Percentiles rank a stretch among this genome's conserved stretches.
phyloP scores from a whole-genome alignment of 2,797 vertebrate genomes.

The Cossypha caffra region DNA sequence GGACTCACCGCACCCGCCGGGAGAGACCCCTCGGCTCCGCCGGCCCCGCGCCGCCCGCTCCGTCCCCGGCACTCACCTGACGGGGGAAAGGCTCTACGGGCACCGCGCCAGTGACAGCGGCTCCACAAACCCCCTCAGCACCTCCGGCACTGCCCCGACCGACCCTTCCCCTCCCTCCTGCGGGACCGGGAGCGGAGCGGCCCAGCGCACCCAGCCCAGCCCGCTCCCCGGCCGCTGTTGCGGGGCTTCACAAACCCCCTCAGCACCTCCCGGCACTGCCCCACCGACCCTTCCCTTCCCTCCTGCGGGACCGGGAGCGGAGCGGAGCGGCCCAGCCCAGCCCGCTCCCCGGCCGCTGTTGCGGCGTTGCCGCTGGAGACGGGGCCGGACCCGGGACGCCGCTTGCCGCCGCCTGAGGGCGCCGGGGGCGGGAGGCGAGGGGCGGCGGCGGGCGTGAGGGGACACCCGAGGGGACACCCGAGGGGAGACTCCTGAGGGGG shows the following conservation, averaged over 20 bases:
- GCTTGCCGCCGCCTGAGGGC: not conserved
- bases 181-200: no score
- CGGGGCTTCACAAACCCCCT: not conserved
- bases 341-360: not conserved
- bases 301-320: fast-evolving
- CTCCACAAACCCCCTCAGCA: not conserved
- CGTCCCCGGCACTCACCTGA: not conserved
- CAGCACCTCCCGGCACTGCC: not conserved
- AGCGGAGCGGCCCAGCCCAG: no score
- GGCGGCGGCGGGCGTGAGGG: no score
- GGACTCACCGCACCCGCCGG: not conserved
- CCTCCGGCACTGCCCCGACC: not conserved
- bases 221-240: not conserved
- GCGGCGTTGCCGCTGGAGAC: not conserved
- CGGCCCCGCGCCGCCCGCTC: not conserved
- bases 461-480: not conserved
- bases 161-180: not conserved
- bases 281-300: no score
- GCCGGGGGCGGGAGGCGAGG: not conserved
- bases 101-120: fast-evolving
- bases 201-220: no score
- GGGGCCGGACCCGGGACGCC: fast-evolving
- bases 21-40: not conserved
- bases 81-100: fast-evolving
- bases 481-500: no score